Base-by-base conservation (phyloP, 2,888 invertebrate genomes). In the Caenorhabditis imperialis region DNA sequence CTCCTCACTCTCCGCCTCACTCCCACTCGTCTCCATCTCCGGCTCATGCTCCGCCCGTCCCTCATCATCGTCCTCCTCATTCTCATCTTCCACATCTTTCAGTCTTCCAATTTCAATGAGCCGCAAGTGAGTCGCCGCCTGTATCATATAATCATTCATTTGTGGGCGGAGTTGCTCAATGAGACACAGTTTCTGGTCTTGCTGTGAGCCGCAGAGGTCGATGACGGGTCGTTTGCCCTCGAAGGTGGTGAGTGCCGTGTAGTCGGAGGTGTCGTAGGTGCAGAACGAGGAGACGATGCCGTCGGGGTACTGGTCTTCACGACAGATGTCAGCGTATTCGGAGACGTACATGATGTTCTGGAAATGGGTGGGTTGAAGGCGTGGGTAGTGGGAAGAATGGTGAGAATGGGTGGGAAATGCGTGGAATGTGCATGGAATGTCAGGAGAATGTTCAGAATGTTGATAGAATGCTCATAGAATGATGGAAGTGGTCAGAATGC, bases 241-340 rank as follows among this genome's bases (percentile, higher is more conserved):
- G 78, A 94, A 93, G 0, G 96, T 97, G 0, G 96, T 95, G 92
- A 90, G 48, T 89, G 89, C 83, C 12, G 79, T 69, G 89, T 98
- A 99, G 89, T 98, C 96, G 83, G 92, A 92, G 1, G 96, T 93
- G 90, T 98, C 97, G 40, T 98, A 91, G 0, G 96, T 96, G 88
- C 96, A 94, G 89, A 98, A 96, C 12, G 74, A 67, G 7, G 69
- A 48, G 45, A 45, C 22, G 23, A 53, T 37, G 27, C 14, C 10
- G 3, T 69, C 74, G 10, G 40, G 37, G 14, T 37, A 47, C 23
- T 61, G 55, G 14, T 55, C 60, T 16, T 55, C 54, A 22, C 42
- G 35, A 10, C 42, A 42, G 18, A 37, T 1, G 10, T 75, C 61
- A 8, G n/a, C 23, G 10, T 38, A 42, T 23, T 65, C 51, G 5